Evolutionary conservation across 2,797 vertebrate species (phyloP), one percentile per base, ranked within the genome.

Genomic region (Alosa sapidissima): DNA sequence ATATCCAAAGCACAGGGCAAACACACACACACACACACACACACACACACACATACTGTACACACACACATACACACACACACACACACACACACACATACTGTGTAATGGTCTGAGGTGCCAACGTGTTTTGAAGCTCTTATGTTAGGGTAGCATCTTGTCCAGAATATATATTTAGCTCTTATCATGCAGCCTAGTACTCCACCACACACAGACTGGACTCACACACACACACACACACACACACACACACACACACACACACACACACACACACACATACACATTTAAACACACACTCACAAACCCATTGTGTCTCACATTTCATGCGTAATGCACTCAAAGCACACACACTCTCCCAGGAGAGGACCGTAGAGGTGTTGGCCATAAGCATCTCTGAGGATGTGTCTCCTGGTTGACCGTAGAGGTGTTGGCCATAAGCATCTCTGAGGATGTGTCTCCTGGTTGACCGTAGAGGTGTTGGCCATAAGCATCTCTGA

Each of bases 361-460:
- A 21, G 19, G 19, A n/a, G 55, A 58, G 21, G 55, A 58, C 0
- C 55, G 21, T 1, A 58, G 3, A 21, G 8, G 19, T 58, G 3
- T 21, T 58, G 5, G 55, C 55, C 21, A 8, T 81, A 84, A 84
- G 82, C 78, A 28, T 48, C n/a, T n/a, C n/a, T n/a, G n/a, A n/a
- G n/a, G n/a, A n/a, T n/a, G n/a, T n/a, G n/a, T n/a, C n/a, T n/a
- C n/a, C n/a, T n/a, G n/a, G n/a, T n/a, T n/a, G n/a, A n/a, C n/a
- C n/a, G n/a, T n/a, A n/a, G n/a, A n/a, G n/a, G n/a, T n/a, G n/a
- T n/a, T n/a, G n/a, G n/a, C n/a, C n/a, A n/a, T n/a, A n/a, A n/a
- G n/a, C n/a, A n/a, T n/a, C n/a, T n/a, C n/a, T n/a, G n/a, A n/a
- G n/a, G n/a, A n/a, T n/a, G n/a, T n/a, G n/a, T n/a, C n/a, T n/a